Evolutionary conservation across 2,888 invertebrate species (phyloP).

Genomic region (Ptycholaimellus sp.): DNA sequence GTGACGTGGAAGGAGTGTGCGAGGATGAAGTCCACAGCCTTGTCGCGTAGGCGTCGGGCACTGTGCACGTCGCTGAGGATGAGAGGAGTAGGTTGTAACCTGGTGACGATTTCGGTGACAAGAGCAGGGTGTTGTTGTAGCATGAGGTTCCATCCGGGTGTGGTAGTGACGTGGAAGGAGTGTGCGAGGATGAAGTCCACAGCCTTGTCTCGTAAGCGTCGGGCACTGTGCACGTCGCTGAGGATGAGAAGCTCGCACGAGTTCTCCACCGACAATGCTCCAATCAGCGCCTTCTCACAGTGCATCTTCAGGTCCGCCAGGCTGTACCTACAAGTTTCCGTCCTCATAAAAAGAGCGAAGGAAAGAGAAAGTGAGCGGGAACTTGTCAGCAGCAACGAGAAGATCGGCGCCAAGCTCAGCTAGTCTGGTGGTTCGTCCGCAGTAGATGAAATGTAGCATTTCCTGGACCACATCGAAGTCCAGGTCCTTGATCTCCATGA

Average conservation of each 20-base stretch:
- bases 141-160: conserved; percentile 11
- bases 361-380: conserved; percentile 6
- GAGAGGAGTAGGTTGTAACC: too few relatives aligned
- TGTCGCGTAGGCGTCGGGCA: too few relatives aligned
- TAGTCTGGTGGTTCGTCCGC: conserved; percentile 17
- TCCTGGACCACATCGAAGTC: conserved; percentile 22
- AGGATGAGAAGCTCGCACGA: conserved; percentile 22
- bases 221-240: conserved; percentile 18
- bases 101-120: conserved; percentile 20
- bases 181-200: conserved; percentile 20
- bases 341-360: conserved; percentile 3
- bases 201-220: conserved; percentile 13
- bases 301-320: conserved; percentile 20
- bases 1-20: conserved; percentile 16
- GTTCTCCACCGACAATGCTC: conserved; percentile 17
- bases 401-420: conserved; percentile 21
- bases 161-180: conserved; percentile 14
- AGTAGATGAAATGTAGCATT: conserved; percentile 23
- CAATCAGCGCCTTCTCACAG: conserved; percentile 16
- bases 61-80: too few relatives aligned
- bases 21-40: conserved; percentile 20
- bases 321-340: too few relatives aligned
- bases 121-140: conserved; percentile 17
- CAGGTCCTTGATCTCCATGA: conserved; percentile 19
- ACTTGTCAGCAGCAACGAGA: conserved; percentile 25